Evolutionary conservation across 2,888 invertebrate genomes (phyloP).

Genomic region (Acrobasis consociella): DNA sequence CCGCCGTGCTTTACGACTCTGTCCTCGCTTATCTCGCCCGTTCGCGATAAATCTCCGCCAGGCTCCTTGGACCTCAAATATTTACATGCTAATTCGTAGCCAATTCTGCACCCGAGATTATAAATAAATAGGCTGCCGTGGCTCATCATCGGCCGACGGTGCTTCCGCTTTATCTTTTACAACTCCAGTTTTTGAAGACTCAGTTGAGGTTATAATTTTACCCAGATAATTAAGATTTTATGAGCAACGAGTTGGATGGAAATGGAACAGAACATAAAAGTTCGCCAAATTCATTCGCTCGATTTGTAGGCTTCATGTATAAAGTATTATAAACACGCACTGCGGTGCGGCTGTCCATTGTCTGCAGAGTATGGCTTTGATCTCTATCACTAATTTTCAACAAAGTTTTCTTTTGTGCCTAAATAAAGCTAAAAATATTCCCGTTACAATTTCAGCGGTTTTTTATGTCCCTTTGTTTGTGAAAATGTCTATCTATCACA

Average conservation of each 20-base stretch:
- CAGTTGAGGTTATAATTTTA: conserved; percentile 71
- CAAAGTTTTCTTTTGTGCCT: too few relatives aligned
- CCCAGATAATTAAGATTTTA: conserved; percentile 68
- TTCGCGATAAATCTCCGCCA: conserved; percentile 78
- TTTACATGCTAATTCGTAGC: conserved; percentile 82
- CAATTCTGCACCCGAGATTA: conserved; percentile 80
- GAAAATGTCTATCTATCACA: neutral
- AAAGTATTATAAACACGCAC: neutral
- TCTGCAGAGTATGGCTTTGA: neutral
- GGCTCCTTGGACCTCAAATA: conserved; percentile 80
- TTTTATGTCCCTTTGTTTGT: too few relatives aligned
- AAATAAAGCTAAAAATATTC: neutral
- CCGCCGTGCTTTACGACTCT: conserved; percentile 71
- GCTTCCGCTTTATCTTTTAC: conserved; percentile 75
- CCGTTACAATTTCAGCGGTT: neutral
- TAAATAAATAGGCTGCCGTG: conserved; percentile 74
- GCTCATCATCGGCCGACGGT: conserved; percentile 63
- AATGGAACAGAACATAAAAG: neutral
- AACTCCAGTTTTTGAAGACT: conserved; percentile 72
- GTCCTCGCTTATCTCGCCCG: conserved; percentile 74
- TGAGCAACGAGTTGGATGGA: conserved; percentile 23
- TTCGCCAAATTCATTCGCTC: neutral
- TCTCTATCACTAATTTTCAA: neutral
- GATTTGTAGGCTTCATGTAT: neutral
- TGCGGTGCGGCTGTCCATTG: neutral